Evolutionary conservation across 2,113 vertebrate species (phyloP).

Genomic region (Climacteris rufus): DNA sequence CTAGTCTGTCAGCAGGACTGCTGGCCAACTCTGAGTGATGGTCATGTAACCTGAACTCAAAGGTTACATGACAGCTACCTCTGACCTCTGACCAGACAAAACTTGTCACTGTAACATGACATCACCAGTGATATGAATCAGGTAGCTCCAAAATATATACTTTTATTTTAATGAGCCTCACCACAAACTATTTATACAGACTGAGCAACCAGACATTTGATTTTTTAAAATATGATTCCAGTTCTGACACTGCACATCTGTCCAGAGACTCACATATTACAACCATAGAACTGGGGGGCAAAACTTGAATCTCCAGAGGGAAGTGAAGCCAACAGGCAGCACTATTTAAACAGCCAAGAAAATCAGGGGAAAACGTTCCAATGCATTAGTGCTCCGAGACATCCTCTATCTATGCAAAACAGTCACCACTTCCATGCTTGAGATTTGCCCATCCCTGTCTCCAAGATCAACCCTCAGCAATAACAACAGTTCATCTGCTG

Average conservation of each 20-base stretch:
- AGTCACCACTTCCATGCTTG: not conserved
- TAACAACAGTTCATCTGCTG: not conserved
- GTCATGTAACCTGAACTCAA: not conserved
- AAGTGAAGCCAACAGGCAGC: not conserved
- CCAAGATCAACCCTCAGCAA: not conserved
- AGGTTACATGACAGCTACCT: too few relatives aligned
- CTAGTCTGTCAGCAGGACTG: not conserved
- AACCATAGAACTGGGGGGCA: rapidly evolving
- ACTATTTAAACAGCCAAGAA: not conserved
- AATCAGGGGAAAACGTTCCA: not conserved
- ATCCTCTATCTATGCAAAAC: not conserved
- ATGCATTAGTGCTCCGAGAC: not conserved
- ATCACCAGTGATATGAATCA: rapidly evolving
- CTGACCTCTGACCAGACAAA: not conserved
- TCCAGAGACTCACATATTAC: not conserved
- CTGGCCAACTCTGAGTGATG: not conserved
- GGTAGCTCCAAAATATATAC: not conserved
- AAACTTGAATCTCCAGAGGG: not conserved
- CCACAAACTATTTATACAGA: not conserved
- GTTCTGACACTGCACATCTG: not conserved
- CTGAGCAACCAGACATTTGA: not conserved
- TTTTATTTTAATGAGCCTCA: not conserved
- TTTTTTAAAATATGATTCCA: not conserved
- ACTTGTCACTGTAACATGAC: not conserved
- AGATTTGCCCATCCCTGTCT: not conserved